These are phyloP conservation scores for Boulengeromyrus knoepffleri DNA, from an alignment of 2,113 vertebrate species.

Conservation along the genomic window DNA sequence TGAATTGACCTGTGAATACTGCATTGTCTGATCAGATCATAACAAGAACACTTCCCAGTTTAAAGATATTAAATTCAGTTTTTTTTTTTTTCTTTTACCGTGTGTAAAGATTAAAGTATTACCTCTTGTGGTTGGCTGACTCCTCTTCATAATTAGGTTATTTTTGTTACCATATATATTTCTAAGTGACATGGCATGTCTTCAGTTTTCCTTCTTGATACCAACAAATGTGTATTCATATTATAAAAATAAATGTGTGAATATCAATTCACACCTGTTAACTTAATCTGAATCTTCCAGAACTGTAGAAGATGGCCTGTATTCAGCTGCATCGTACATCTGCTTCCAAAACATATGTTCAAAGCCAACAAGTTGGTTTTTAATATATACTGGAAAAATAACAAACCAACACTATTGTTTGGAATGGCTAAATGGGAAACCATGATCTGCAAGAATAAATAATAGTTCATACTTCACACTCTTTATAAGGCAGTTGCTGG, in stretches of 20 bases:
- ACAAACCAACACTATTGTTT: slow-evolving; percentile 69
- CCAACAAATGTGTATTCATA: slow-evolving; percentile 61
- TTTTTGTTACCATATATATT: background rate
- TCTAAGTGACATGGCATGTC: slow-evolving; percentile 6
- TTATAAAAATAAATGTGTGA: slow-evolving; percentile 72
- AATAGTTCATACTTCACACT: slow-evolving; percentile 96
- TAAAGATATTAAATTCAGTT: background rate
- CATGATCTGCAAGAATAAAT: slow-evolving; percentile 64
- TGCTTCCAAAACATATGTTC: slow-evolving; percentile 43
- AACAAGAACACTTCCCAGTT: background rate
- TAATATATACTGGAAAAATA: slow-evolving; percentile 38
- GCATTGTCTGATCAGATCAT: background rate
- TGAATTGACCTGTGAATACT: background rate
- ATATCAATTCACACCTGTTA: slow-evolving; percentile 51
- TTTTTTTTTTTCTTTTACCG: background rate
- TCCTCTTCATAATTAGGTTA: slow-evolving; percentile 1
- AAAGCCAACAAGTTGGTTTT: slow-evolving; percentile 50
- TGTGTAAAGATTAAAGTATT: background rate
- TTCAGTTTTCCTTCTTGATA: slow-evolving; percentile 59
- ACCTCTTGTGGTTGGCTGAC: background rate
- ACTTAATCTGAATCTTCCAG: slow-evolving; percentile 13
- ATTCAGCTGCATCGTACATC: slow-evolving; percentile 42
- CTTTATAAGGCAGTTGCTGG: slow-evolving; percentile 98
- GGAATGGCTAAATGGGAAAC: slow-evolving; percentile 66
- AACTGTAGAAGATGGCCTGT: background rate